Conservation (phyloP, 2,113 vertebrate genomes). For the Perccottus glenii region DNA sequence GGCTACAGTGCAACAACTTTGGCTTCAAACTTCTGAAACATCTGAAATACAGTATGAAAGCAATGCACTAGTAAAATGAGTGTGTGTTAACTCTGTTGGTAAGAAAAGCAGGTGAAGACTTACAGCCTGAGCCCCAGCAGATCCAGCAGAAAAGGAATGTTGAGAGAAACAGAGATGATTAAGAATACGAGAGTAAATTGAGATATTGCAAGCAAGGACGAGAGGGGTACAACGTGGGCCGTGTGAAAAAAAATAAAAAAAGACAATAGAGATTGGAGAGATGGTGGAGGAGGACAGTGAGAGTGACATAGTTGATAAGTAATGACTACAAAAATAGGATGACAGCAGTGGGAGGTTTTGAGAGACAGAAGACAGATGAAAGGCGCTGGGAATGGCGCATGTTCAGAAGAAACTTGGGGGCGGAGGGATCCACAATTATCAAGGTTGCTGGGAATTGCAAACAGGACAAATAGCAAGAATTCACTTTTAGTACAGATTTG, state of each 20-base stretch:
- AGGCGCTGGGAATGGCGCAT: not conserved
- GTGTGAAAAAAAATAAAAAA: slow-evolving; percentile 20
- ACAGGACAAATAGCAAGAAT: slow-evolving; percentile 10
- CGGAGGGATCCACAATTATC: not conserved
- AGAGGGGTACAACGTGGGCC: slow-evolving; percentile 24
- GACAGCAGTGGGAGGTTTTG: slow-evolving; percentile 30
- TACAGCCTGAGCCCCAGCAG: slow-evolving; percentile 49
- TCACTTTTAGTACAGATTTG: not conserved
- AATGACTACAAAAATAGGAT: slow-evolving; percentile 20
- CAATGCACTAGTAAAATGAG: not conserved
- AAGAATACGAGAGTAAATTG: slow-evolving; percentile 5
- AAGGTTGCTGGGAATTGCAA: not conserved
- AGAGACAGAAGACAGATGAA: slow-evolving; percentile 24
- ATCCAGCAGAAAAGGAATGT: slow-evolving; percentile 35
- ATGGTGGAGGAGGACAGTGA: slow-evolving; percentile 40
- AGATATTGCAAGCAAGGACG: slow-evolving; percentile 9
- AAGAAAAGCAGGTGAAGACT: slow-evolving; percentile 40
- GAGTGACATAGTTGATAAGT: slow-evolving; percentile 29
- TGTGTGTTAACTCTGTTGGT: slow-evolving; percentile 1
- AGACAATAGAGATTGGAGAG: slow-evolving; percentile 14
- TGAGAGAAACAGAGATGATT: slow-evolving; percentile 29
- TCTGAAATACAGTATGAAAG: not conserved
- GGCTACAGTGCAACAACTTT: slow-evolving; percentile 11
- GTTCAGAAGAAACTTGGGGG: not conserved
- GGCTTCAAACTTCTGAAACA: not conserved